Evolutionary conservation across 2,888 invertebrate genomes (phyloP), one percentile per base, ranked within the genome.

Genomic region (Cosmia trapezina): DNA sequence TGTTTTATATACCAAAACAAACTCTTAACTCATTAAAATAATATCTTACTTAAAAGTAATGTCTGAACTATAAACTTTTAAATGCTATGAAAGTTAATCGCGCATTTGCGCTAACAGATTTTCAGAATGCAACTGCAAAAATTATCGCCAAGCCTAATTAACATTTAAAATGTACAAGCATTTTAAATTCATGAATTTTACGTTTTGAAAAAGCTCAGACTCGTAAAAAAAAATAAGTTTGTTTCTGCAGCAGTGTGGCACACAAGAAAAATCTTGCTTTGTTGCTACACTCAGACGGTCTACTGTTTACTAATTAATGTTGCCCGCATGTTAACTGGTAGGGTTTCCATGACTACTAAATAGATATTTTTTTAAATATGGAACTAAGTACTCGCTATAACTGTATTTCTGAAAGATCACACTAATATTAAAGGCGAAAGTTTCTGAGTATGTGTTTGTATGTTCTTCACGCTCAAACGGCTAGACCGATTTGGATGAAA

Each of bases 241-340:
- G 81, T 83, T 88, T 78, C 79, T 82, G 76, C 83, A 81, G 86
- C 81, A 85, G 78, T 83, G 86, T 80, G 87, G 78, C 86, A 89
- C 87, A 88, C 84, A 91, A 91, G 91, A 93, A 93, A 93, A 93
- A 92, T 89, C 90, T 87, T 86, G 91, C 92, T 93, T 94, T 93
- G 94, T 93, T 92, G 84, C 88, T 90, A 89, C 91, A 89, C 90
- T 89, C 92, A 91, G 93, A 91, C 93, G 89, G 90, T 89, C 90
- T 89, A 90, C 94, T 94, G 94, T 94, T 93, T 94, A 94, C 94
- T 95, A 95, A 95, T 95, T 94, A 95, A 94, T 94, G 94, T 91
- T 91, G 92, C 94, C 94, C 94, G 94, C 93, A 94, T 94, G 94
- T 91, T 89, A 90, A 89, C 89, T 80, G 66, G 72, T 88, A 86